Base-by-base conservation (phyloP, 37 sponge, comb jelly and placozoan genomes). In the Petrosia ficiformis region DNA sequence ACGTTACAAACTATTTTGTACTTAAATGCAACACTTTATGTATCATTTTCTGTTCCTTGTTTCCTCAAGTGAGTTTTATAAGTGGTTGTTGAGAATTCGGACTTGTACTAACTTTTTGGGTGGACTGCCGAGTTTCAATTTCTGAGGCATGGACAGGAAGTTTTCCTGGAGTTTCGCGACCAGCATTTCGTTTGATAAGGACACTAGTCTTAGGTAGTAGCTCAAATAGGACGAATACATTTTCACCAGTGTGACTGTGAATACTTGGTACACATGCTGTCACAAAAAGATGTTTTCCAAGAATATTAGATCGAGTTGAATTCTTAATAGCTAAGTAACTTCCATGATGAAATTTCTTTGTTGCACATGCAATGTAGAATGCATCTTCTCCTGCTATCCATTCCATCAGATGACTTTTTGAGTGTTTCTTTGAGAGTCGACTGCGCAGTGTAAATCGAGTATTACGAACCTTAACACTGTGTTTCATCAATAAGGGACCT, bases 291-390 rank as follows among this genome's bases (percentile, higher is more conserved):
- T 70, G 40, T n/a, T 58, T 59, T 70, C 75, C 63, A 5, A 61
- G 63, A n/a, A 61, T 8, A n/a, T 61, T 22, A 5, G 63, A n/a
- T n/a, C n/a, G 22, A 5, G 5, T 61, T 29, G 63, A 61, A 26
- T 11, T 26, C n/a, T n/a, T 81, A 43, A 87, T 33, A 34, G 66
- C 56, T 11, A 82, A 41, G 59, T 77, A 87, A 19, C 88, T 78
- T 60, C 78, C 78, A 21, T 31, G 39, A 37, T 44, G 57, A 3
- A 77, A 72, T 32, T 29, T 57, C 3, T 78, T 44, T 3, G 41
- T 64, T 3, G 41, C 39, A 36, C 89, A 88, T 61, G 78, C 69
- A 44, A 88, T 82, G 70, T 59, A 88, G 54, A 75, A 88, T 28
- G 66, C 52, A 26, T 88, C 84, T 21, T 67, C 32, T 39, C 89